Evolutionary conservation across 2,797 vertebrate genomes (phyloP).

Genomic region (Sebastes taczanowskii): DNA sequence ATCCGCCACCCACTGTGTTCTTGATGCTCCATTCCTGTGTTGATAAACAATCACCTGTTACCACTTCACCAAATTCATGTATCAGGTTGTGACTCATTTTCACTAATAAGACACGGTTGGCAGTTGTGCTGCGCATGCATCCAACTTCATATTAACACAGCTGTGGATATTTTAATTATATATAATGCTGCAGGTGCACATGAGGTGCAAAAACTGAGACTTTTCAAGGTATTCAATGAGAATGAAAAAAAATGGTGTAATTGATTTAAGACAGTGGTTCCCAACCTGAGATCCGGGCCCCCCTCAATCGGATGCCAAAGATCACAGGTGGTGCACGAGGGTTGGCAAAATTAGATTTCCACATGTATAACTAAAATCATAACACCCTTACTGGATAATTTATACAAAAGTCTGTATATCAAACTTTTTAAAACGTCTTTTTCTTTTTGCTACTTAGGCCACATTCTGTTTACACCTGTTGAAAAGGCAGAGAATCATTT

Average conservation of each 20-base stretch:
- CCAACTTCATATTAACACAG: constrained; percentile 8
- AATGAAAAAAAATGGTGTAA: not conserved
- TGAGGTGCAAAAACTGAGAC: not conserved
- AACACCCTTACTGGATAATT: too few species aligned
- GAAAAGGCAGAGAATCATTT: not conserved
- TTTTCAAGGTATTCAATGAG: not conserved
- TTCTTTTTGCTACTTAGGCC: too few species aligned
- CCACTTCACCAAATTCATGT: constrained; percentile 13
- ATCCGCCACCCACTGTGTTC: constrained; percentile 13
- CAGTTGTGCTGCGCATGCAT: not conserved
- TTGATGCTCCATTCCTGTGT: constrained; percentile 9
- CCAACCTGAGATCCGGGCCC: too few species aligned
- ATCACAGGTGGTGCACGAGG: too few species aligned
- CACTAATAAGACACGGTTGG: constrained; percentile 1
- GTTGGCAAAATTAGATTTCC: too few species aligned
- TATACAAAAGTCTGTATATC: too few species aligned
- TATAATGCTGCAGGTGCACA: constrained; percentile 8
- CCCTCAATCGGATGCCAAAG: too few species aligned
- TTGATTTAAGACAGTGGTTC: not conserved
- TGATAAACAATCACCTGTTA: constrained; percentile 44
- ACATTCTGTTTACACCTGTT: too few species aligned
- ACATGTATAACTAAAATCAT: too few species aligned
- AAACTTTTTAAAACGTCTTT: too few species aligned
- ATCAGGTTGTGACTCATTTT: constrained; percentile 11
- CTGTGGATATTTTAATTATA: constrained; percentile 6